Base-by-base conservation (phyloP, 2,113 vertebrate genomes). In the Oryzias celebensis region DNA sequence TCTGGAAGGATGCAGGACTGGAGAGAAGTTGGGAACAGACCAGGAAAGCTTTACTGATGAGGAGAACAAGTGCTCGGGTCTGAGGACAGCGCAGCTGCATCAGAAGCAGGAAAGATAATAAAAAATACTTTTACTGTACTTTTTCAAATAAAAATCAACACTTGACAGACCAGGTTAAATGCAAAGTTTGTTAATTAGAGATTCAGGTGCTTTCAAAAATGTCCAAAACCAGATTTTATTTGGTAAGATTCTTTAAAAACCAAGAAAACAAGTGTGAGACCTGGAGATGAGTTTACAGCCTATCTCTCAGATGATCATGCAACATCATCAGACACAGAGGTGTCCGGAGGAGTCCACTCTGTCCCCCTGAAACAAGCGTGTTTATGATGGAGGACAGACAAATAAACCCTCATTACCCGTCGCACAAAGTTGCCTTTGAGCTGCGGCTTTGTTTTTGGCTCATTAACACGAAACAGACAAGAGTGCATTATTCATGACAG, bases 381-480 rank as follows among this genome's bases (percentile, higher is more conserved):
- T 69, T 26, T 49, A 18, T 60, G 47, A n/a, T 55, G 57, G 23
- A 44, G 24, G 36, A 59, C 2, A 26, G 46, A 57, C 44, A 51
- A 14, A 51, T 66, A n/a, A 62, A 74, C 14, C 24, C 55, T 56
- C 18, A 15, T 6, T 41, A 42, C 7, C 3, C n/a, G 17, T 52
- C 48, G 59, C 46, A 47, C 20, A 52, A 61, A 63, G 36, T 1
- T 63, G 41, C 62, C 56, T 63, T 41, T 52, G 71, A 61, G 57
- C 52, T 41, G 0, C 47, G 54, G 44, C 42, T 47, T 74, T 31
- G 57, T 52, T 45, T 78, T 55, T 58, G 52, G 47, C 36, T 79
- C 73, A 45, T 54, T 76, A 58, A 79, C 56, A 60, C 58, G 46
- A 62, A 20, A 42, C 70, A 82, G 77, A 81, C 84, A 75, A 78